phyloP scores from a whole-genome alignment of 2,113 vertebrate species.

The Hypocryptadius cinnamomeus region DNA sequence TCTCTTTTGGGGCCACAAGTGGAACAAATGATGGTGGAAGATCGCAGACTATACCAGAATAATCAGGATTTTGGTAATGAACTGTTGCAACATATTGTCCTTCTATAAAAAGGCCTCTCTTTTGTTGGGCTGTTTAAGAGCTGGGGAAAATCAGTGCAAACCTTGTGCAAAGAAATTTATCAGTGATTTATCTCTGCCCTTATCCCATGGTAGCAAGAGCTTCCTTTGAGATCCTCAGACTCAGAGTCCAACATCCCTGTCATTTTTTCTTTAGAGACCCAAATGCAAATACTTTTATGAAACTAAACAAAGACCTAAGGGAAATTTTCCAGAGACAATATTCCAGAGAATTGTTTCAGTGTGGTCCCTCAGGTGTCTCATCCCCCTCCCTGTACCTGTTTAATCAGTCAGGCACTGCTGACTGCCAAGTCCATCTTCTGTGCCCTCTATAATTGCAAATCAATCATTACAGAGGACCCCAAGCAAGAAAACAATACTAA shows the following conservation, averaged over 20 bases:
- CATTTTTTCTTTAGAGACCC: too few relatives aligned
- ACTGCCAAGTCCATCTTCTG: background rate
- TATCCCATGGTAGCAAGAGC: background rate
- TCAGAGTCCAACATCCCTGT: background rate
- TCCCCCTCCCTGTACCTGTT: background rate
- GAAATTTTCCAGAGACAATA: background rate
- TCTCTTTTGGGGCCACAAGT: background rate
- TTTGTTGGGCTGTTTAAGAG: background rate
- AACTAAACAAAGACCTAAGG: background rate
- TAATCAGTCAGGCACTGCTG: background rate
- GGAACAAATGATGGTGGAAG: background rate
- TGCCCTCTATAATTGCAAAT: background rate
- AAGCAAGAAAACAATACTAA: background rate
- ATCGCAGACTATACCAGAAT: accelerated
- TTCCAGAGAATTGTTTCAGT: background rate
- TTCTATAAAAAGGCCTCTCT: background rate
- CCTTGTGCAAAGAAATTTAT: background rate
- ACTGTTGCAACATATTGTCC: accelerated
- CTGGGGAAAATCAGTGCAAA: background rate
- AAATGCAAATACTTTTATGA: background rate
- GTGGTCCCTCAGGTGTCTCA: background rate
- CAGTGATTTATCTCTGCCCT: background rate
- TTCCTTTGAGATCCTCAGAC: background rate
- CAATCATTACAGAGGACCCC: background rate
- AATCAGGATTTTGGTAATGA: background rate